Evolutionary conservation across 2,888 invertebrate species (phyloP).

Genomic region (Drosophila borborema): DNA sequence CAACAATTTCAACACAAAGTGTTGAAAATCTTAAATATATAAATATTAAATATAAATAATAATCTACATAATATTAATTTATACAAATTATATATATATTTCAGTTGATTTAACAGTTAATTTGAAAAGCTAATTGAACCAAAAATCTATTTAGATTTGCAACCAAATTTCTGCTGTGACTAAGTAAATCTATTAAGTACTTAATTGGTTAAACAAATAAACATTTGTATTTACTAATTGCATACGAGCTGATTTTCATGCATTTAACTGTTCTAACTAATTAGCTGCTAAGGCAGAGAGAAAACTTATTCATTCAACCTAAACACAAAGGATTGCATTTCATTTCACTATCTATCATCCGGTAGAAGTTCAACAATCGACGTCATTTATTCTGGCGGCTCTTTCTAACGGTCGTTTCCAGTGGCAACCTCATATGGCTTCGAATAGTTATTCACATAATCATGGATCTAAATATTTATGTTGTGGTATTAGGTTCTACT

Average conservation of each 20-base stretch:
- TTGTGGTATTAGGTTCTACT: conserved; percentile 11
- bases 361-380: not conserved
- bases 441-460: conserved; percentile 18
- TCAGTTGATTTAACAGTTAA: not conserved
- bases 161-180: not conserved
- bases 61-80: too few species aligned
- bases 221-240: not conserved
- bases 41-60: too few species aligned
- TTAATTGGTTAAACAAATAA: not conserved
- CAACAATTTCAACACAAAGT: not conserved
- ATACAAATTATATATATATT: too few species aligned
- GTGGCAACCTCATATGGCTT: not conserved
- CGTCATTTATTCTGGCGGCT: not conserved
- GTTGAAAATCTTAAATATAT: too few species aligned
- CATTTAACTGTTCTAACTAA: not conserved
- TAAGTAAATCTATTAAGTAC: not conserved
- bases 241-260: not conserved
- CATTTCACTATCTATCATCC: not conserved
- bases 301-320: not conserved
- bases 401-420: not conserved
- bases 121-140: too few species aligned
- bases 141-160: too few species aligned
- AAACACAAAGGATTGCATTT: conserved; percentile 2
- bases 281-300: not conserved
- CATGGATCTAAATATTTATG: conserved; percentile 39